These are phyloP conservation scores for Romanomermis culicivorax DNA, from an alignment of 2,888 invertebrate species.

Conservation along the genomic window DNA sequence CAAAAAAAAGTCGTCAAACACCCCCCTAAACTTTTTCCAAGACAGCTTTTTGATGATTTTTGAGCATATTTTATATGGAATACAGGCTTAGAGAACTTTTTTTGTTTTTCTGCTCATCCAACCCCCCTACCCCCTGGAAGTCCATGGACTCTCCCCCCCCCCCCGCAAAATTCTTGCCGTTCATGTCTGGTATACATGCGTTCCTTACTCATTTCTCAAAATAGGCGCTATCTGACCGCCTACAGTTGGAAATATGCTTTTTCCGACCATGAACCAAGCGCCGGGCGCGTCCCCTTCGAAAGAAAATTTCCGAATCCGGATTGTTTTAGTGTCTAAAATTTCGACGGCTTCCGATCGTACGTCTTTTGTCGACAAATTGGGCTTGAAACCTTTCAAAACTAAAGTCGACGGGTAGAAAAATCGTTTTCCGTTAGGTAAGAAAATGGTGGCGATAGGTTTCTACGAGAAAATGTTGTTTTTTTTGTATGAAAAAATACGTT, in stretches of 20 bases:
- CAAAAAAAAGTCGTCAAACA: too few species aligned
- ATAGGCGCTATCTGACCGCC: conserved; percentile 25
- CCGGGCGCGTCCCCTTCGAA: conserved; percentile 22
- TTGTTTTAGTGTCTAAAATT: conserved; percentile 25
- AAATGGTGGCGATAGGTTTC: conserved; percentile 19
- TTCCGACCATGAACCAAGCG: conserved; percentile 27
- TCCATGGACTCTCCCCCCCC: too few species aligned
- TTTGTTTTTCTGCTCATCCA: too few species aligned
- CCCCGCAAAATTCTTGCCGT: too few species aligned
- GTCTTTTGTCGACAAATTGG: conserved; percentile 13
- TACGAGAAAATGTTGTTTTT: conserved; percentile 9
- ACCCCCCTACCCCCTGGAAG: too few species aligned
- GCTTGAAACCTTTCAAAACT: conserved; percentile 17
- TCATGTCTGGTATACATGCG: too few species aligned
- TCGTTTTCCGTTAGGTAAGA: conserved; percentile 21
- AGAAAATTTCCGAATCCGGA: conserved; percentile 20
- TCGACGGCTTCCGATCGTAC: conserved; percentile 12
- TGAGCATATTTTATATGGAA: too few species aligned
- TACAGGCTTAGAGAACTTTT: too few species aligned
- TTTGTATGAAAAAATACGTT: background rate
- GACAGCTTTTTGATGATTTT: too few species aligned
- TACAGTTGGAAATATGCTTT: conserved; percentile 22
- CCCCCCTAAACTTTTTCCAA: too few species aligned
- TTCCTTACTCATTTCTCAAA: too few species aligned
- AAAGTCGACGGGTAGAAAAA: conserved; percentile 19